Evolutionary conservation across 2,888 invertebrate species (phyloP), one percentile per base, ranked within the genome.

Genomic region (Alloplasta piceator): DNA sequence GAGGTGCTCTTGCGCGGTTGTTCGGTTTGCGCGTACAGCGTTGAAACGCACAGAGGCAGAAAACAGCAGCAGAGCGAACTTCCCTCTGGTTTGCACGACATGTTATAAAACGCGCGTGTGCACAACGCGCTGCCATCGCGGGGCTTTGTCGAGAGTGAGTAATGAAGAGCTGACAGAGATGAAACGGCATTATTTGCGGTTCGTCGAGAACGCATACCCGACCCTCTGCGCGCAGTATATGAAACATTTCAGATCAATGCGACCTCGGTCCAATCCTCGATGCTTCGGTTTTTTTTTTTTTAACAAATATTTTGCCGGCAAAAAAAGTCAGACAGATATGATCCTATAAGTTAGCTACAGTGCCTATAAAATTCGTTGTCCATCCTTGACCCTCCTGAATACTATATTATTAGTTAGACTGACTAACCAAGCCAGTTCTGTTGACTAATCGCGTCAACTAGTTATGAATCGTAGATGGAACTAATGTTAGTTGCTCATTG

Each of bases 81-180:
- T 80, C 66, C 72, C 77, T 67, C 46, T 61, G 66, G 61, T 63
- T 63, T 82, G 63, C 52, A 58, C 66, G 68, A 71, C 60, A 50
- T 26, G 26, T 26, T 78, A 78, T 56, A 14, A 50, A 66, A 78
- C 43, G 67, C 70, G 55, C 55, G 3, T 12, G 39, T 58, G 48
- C n/a, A 56, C 12, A 68, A 58, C 63, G 64, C 52, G 55, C 52
- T 36, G 39, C 41, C 63, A 14, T 39, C 56, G 12, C 64, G 64
- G 46, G 38, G 60, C 52, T 66, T 71, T 63, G 55, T 26, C 63
- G 61, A 75, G 85, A 82, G 85, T 85, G 87, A 86, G 85, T 86
- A 87, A 87, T 87, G 86, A 87, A 86, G 86, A 89, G 86, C 83
- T 84, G 84, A 86, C 85, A 85, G 84, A 86, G 85, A 86, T 81